phyloP scores from a whole-genome alignment of 2,797 vertebrate genomes.

The Labroides dimidiatus region DNA sequence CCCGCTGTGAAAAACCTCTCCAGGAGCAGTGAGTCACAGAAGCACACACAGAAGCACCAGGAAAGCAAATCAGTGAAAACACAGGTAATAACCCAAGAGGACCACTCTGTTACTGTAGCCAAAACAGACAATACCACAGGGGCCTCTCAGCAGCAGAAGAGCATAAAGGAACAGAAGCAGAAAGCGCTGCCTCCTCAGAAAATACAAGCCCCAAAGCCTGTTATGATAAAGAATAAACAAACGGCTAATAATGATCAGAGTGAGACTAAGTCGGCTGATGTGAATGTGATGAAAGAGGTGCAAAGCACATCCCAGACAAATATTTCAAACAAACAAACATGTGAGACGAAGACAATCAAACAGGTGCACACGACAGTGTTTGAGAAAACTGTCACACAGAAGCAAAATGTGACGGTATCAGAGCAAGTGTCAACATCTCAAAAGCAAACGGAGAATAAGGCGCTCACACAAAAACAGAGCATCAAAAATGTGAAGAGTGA shows the following conservation, averaged over 20 bases:
- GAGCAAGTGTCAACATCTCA: conserved; percentile 43
- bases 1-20: conserved; percentile 81
- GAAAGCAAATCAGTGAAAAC: conserved; percentile 79
- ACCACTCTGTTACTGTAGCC: conserved; percentile 67
- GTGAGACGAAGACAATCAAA: conserved; percentile 74
- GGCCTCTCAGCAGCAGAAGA: conserved; percentile 69
- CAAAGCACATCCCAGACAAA: conserved; percentile 63
- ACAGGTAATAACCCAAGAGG: conserved; percentile 79
- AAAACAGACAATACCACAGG: conserved; percentile 70
- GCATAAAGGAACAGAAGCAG: conserved; percentile 71
- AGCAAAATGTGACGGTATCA: conserved; percentile 30
- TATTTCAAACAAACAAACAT: conserved; percentile 63
- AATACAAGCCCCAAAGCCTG: conserved; percentile 64
- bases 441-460: conserved; percentile 59
- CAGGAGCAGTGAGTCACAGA: conserved; percentile 74
- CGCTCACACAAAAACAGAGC: conserved; percentile 63
- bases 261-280: conserved; percentile 54
- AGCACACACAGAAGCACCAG: conserved; percentile 69
- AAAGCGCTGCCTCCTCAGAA: conserved; percentile 67
- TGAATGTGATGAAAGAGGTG: conserved; percentile 56
- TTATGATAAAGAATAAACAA: conserved; percentile 74
- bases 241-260: conserved; percentile 67
- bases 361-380: conserved; percentile 75
- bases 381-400: conserved; percentile 65
- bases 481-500: conserved; percentile 72